Evolutionary conservation across 2,113 vertebrate species (phyloP).

Genomic region (Columbina picui): DNA sequence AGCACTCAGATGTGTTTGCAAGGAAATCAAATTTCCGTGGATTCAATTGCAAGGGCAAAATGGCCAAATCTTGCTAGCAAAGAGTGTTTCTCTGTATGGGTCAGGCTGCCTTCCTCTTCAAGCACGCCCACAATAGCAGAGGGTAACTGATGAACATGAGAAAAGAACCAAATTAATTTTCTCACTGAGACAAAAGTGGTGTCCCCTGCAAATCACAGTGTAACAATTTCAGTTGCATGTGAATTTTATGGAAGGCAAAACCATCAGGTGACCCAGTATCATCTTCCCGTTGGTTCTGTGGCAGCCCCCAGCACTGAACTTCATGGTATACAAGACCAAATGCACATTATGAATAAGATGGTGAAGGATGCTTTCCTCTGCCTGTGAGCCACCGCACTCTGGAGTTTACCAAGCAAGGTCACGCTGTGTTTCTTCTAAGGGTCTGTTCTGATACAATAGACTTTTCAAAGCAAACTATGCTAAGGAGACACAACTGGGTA

Average conservation of each 20-base stretch:
- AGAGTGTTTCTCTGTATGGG: background rate
- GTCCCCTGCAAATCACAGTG: background rate
- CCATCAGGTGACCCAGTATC: background rate
- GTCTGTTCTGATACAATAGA: rapidly evolving
- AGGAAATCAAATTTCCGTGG: background rate
- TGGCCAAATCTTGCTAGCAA: background rate
- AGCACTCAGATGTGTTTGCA: background rate
- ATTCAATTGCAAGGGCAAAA: background rate
- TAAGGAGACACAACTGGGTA: background rate
- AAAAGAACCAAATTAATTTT: background rate
- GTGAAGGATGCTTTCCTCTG: background rate
- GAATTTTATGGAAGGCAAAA: background rate
- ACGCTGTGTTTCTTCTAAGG: background rate
- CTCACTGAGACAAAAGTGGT: background rate
- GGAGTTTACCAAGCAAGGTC: background rate
- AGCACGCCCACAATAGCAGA: background rate
- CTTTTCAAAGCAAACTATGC: background rate
- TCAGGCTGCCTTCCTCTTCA: background rate
- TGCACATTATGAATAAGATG: background rate
- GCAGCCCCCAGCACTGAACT: background rate
- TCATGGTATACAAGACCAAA: background rate
- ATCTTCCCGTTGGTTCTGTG: background rate
- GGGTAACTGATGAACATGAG: background rate
- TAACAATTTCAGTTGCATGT: background rate
- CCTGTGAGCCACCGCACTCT: background rate